Percentiles rank a stretch among this genome's conserved stretches.
Conservation (phyloP, 1,140 invertebrate species). For the Anthonomus grandis region DNA sequence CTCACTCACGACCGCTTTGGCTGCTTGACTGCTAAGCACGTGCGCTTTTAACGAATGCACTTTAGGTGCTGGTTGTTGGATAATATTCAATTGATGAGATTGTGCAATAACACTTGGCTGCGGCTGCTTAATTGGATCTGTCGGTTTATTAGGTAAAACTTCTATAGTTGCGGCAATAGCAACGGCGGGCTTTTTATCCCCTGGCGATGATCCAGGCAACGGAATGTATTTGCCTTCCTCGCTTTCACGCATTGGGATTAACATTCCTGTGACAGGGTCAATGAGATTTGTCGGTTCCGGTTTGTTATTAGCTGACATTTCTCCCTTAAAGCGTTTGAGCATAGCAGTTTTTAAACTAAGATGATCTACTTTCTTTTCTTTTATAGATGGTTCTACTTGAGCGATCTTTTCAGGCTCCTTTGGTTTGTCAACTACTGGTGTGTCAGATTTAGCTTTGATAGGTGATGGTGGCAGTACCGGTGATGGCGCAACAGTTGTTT, state of each 20-base stretch:
- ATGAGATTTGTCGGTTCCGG: constrained; percentile 62
- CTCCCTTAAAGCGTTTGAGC: constrained; percentile 44
- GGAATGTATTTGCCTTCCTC: constrained; percentile 71
- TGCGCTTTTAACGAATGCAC: constrained; percentile 56
- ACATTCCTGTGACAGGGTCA: constrained; percentile 72
- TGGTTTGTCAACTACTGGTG: constrained; percentile 16
- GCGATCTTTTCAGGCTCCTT: constrained; percentile 21
- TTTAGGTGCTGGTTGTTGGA: constrained; percentile 36
- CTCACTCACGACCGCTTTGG: constrained; percentile 39
- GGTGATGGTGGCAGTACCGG: neutral
- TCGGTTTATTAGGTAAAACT: constrained; percentile 36
- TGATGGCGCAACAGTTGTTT: constrained; percentile 37
- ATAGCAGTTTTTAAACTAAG: constrained; percentile 43
- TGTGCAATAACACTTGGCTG: constrained; percentile 27
- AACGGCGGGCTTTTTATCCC: constrained; percentile 25
- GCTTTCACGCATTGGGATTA: constrained; percentile 68
- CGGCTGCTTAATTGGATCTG: constrained; percentile 28
- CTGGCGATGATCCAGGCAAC: constrained; percentile 46
- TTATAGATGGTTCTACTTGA: constrained; percentile 3
- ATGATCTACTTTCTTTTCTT: constrained; percentile 37
- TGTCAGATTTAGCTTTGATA: neutral
- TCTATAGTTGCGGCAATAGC: neutral
- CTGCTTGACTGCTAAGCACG: constrained; percentile 49
- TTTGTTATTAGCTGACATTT: constrained; percentile 30
- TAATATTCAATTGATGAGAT: constrained; percentile 20